phyloP scores from a whole-genome alignment of 2,113 vertebrate species.

The Phoenicopterus ruber region DNA sequence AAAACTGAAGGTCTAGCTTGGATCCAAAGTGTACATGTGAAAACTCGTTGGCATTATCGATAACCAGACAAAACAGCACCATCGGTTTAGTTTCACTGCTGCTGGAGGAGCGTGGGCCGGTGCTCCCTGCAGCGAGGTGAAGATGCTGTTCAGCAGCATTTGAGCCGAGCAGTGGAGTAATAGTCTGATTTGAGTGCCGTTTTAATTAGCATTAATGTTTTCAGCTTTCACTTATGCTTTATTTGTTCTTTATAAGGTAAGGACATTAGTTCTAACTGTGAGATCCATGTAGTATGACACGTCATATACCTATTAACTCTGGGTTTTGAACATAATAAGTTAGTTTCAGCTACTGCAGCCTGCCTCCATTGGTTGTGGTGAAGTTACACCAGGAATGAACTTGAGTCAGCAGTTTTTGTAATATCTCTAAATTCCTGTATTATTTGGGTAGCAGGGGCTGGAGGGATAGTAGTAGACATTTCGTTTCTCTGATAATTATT shows the following conservation, averaged over 20 bases:
- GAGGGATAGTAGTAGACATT: not conserved
- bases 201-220: not conserved
- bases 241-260: not conserved
- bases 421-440: not conserved
- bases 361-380: not conserved
- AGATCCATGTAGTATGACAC: not conserved
- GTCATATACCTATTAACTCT: not conserved
- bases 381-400: not conserved
- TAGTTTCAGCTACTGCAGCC: not conserved
- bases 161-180: not conserved
- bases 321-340: not conserved
- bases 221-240: not conserved
- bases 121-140: rapidly evolving
- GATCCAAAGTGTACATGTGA: not conserved
- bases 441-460: not conserved
- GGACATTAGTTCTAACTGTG: not conserved
- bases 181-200: not conserved
- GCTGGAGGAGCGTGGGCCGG: rapidly evolving
- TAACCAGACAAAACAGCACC: not conserved
- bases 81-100: not conserved
- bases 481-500: not conserved
- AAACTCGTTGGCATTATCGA: not conserved
- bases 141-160: not conserved
- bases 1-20: not conserved
- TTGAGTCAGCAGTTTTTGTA: not conserved